Conservation (phyloP, 2,888 invertebrate species). For the Torymus tubicola region DNA sequence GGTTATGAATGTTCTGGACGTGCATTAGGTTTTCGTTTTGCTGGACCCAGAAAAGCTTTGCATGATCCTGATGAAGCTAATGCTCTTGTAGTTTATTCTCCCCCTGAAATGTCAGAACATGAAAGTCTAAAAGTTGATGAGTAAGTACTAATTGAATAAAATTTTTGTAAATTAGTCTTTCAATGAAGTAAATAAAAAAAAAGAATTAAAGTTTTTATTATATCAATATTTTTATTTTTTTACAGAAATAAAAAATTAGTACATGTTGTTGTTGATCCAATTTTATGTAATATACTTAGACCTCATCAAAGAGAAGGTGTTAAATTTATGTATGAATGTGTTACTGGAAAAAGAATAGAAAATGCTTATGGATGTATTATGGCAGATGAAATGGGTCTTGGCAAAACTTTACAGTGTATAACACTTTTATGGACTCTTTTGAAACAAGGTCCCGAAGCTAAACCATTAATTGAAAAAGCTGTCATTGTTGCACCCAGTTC, state of each 20-base stretch:
- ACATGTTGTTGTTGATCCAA: constrained; percentile 98
- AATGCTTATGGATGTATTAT: constrained; percentile 96
- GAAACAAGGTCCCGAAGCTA: constrained; percentile 93
- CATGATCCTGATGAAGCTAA: constrained; percentile 96
- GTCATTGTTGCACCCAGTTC: constrained; percentile 98
- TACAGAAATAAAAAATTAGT: constrained; percentile 83
- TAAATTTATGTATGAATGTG: constrained; percentile 99
- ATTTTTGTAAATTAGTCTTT: neutral
- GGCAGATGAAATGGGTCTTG: constrained; percentile 99
- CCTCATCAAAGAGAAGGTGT: constrained; percentile 99
- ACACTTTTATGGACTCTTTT: constrained; percentile 96
- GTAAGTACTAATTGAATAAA: constrained; percentile 72
- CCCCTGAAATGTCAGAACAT: constrained; percentile 90
- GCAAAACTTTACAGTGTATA: constrained; percentile 98
- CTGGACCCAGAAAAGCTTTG: constrained; percentile 82
- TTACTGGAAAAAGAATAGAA: constrained; percentile 92
- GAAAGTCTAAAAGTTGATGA: constrained; percentile 89
- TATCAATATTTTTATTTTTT: constrained; percentile 14
- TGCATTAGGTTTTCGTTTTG: constrained; percentile 86
- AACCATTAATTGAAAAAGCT: constrained; percentile 92
- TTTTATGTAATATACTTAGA: constrained; percentile 90
- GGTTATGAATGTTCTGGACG: constrained; percentile 88
- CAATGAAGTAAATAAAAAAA: too few species aligned
- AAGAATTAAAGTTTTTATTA: neutral
- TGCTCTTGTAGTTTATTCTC: constrained; percentile 91